A percentile compares a stretch with the other conserved stretches of the same genome.
phyloP scores from a whole-genome alignment of 1,140 invertebrate genomes.

The Trichogramma pretiosum region DNA sequence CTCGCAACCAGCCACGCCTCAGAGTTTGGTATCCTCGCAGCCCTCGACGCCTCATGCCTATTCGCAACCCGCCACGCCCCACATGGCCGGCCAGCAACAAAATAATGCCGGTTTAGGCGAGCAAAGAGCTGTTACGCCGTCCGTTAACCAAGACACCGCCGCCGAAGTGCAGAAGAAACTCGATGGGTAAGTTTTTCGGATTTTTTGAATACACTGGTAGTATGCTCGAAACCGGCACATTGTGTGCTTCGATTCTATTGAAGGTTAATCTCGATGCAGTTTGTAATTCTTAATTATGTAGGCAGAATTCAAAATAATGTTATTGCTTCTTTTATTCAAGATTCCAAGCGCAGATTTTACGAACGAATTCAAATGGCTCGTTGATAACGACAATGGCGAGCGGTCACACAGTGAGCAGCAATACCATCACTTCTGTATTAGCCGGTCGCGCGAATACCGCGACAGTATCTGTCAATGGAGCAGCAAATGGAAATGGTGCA shows the following conservation, averaged over 20 bases:
- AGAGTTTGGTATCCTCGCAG: slow-evolving; percentile 38
- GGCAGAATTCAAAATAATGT: background rate
- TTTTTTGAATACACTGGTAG: background rate
- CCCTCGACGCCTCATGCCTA: slow-evolving; percentile 39
- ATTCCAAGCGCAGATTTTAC: slow-evolving; percentile 37
- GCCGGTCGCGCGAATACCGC: slow-evolving; percentile 66
- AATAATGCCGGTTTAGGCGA: slow-evolving; percentile 15
- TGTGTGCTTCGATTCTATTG: no score
- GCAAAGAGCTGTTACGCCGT: slow-evolving; percentile 31
- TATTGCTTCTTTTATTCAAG: background rate
- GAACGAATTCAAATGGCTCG: slow-evolving; percentile 32
- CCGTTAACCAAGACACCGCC: slow-evolving; percentile 13
- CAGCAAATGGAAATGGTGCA: slow-evolving; percentile 41
- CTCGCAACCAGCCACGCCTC: slow-evolving; percentile 39
- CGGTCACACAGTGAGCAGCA: slow-evolving; percentile 61
- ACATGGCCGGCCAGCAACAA: slow-evolving; percentile 25
- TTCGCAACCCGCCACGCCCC: slow-evolving; percentile 40
- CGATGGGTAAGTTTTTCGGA: slow-evolving; percentile 8
- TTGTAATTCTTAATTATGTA: no score
- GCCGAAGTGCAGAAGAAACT: slow-evolving; percentile 1
- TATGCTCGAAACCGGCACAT: no score
- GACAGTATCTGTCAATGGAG: slow-evolving; percentile 61
- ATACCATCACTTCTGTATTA: slow-evolving; percentile 68
- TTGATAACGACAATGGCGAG: slow-evolving; percentile 64
- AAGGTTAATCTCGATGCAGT: no score